Evolutionary conservation across 2,113 vertebrate genomes (phyloP).

Genomic region (Amblyopsis rosae): DNA sequence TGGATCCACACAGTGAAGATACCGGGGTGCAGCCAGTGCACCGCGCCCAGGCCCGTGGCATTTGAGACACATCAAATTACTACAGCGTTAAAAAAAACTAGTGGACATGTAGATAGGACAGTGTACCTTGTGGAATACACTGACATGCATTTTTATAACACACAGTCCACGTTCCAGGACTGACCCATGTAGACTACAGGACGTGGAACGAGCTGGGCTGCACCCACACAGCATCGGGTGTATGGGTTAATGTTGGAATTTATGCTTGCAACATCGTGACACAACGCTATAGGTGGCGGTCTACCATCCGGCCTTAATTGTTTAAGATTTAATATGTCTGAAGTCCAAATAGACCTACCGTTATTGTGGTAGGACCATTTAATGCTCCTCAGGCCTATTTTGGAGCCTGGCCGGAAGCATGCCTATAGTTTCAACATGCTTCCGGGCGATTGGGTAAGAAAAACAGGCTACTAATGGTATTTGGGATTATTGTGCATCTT

Average conservation of each 20-base stretch:
- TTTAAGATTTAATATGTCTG: too few relatives aligned
- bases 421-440: too few relatives aligned
- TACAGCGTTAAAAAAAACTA: neutral
- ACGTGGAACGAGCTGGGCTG: too few relatives aligned
- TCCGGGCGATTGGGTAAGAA: too few relatives aligned
- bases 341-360: too few relatives aligned
- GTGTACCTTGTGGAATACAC: neutral
- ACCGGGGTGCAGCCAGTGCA: constrained; percentile 35
- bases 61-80: neutral
- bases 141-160: neutral
- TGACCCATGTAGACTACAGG: constrained; percentile 15
- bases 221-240: too few relatives aligned
- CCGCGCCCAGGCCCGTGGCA: constrained; percentile 68
- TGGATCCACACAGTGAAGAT: constrained; percentile 50
- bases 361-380: neutral
- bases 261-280: neutral
- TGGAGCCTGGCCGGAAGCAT: too few relatives aligned
- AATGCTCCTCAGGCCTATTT: too few relatives aligned
- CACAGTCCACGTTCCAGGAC: constrained; percentile 19
- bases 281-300: too few relatives aligned
- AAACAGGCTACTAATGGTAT: too few relatives aligned
- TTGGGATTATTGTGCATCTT: too few relatives aligned
- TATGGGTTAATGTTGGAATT: neutral
- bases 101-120: neutral
- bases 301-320: too few relatives aligned